Evolutionary conservation across 2,113 vertebrate species (phyloP).

Genomic region (Rhagologus leucostigma): DNA sequence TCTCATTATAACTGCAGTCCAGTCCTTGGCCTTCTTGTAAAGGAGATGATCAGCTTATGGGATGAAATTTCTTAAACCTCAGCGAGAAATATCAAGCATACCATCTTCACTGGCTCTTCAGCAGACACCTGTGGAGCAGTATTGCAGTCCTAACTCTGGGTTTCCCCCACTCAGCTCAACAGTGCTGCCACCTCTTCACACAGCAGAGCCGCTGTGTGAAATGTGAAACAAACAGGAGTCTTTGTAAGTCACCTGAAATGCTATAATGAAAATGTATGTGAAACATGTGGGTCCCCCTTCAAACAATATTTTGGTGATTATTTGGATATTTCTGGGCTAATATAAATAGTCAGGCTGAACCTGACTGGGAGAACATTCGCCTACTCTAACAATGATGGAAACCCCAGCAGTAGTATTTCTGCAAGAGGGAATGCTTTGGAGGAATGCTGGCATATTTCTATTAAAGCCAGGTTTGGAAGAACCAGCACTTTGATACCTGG

Average conservation of each 20-base stretch:
- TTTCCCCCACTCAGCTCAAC: not conserved
- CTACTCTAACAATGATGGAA: not conserved
- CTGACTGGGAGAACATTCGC: not conserved
- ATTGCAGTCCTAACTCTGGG: not conserved
- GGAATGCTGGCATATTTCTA: not conserved
- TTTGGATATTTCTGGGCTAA: not conserved
- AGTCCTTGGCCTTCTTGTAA: not conserved
- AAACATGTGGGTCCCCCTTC: not conserved
- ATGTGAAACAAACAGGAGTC: not conserved
- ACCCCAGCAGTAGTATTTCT: not conserved
- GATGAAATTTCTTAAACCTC: not conserved
- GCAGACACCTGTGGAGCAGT: not conserved
- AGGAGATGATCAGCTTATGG: not conserved
- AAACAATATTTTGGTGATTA: not conserved
- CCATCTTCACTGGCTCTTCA: not conserved
- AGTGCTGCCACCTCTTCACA: not conserved
- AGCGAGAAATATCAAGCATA: not conserved
- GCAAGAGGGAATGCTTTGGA: not conserved
- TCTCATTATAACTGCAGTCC: not conserved
- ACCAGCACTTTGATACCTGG: not conserved
- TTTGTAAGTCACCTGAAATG: not conserved
- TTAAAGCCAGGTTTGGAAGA: constrained; percentile 20
- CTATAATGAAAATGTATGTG: not conserved
- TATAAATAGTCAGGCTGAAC: not conserved
- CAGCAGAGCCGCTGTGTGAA: not conserved